These are phyloP conservation scores for Argyra leucocephala DNA, from an alignment of 2,888 invertebrate species.

Conservation along the genomic window DNA sequence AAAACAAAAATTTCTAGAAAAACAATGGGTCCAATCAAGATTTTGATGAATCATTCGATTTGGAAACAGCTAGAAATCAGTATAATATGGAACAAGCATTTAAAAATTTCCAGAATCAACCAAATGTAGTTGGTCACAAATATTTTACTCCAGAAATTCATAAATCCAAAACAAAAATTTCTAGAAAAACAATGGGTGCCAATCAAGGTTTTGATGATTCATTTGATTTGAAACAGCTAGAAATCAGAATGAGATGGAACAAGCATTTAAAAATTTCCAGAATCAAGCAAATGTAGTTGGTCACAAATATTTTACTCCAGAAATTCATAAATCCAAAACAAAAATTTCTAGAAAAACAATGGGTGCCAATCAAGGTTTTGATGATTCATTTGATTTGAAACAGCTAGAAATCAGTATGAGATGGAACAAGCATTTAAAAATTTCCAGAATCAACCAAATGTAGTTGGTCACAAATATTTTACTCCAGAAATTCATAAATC, in stretches of 20 bases:
- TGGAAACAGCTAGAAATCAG: constrained; percentile 7
- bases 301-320: constrained; percentile 13
- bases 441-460: constrained; percentile 1
- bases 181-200: no score
- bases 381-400: constrained; percentile 14
- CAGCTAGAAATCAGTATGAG: constrained; percentile 12
- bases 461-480: background rate
- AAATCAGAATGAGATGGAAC: no score
- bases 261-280: constrained; percentile 16
- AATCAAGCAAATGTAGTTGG: constrained; percentile 11
- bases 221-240: no score
- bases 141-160: no score
- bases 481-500: no score
- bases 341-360: constrained; percentile 13
- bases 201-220: no score
- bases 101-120: no score
- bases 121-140: no score
- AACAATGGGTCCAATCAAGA: constrained; percentile 14
- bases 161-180: no score
- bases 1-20: background rate
- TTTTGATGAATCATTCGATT: constrained; percentile 11
- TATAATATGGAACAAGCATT: constrained; percentile 16
- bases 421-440: constrained; percentile 12
- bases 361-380: constrained; percentile 10
- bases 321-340: background rate